These are phyloP conservation scores for Melanophora roralis DNA, from an alignment of 2,888 invertebrate species.

Conservation along the genomic window DNA sequence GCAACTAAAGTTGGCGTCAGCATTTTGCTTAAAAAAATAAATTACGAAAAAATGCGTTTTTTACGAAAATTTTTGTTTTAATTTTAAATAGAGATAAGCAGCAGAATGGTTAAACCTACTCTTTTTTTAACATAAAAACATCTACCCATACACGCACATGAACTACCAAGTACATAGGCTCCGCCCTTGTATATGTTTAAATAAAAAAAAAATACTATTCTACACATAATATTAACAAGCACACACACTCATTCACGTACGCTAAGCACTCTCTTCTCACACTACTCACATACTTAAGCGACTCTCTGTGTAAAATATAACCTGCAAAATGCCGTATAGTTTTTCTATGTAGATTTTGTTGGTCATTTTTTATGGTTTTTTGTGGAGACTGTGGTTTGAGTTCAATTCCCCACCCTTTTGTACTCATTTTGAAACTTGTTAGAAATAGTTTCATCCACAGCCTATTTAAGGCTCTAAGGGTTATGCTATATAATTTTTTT, in stretches of 20 bases:
- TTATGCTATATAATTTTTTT: constrained; percentile 8
- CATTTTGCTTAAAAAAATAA: constrained; percentile 50
- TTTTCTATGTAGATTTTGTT: constrained; percentile 42
- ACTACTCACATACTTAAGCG: neutral
- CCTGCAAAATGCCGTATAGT: constrained; percentile 37
- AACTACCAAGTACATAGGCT: constrained; percentile 38
- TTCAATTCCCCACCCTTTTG: neutral
- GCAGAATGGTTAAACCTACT: constrained; percentile 60
- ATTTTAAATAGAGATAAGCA: constrained; percentile 46
- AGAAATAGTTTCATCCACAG: constrained; percentile 34
- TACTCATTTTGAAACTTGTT: constrained; percentile 22
- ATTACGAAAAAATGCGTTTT: constrained; percentile 58
- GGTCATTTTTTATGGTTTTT: constrained; percentile 20
- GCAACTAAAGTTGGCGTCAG: constrained; percentile 50
- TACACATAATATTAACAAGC: constrained; percentile 31
- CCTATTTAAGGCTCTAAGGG: constrained; percentile 58
- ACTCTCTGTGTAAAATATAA: constrained; percentile 20
- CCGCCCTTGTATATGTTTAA: constrained; percentile 55
- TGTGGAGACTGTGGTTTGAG: neutral
- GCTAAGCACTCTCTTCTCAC: constrained; percentile 14
- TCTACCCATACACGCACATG: neutral
- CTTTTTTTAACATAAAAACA: constrained; percentile 32
- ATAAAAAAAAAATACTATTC: constrained; percentile 47
- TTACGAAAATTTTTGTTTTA: constrained; percentile 17
- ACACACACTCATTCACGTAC: constrained; percentile 6